Conservation (phyloP, 92 coral and sea anemone genomes). For the Epizoanthus scotinus region DNA sequence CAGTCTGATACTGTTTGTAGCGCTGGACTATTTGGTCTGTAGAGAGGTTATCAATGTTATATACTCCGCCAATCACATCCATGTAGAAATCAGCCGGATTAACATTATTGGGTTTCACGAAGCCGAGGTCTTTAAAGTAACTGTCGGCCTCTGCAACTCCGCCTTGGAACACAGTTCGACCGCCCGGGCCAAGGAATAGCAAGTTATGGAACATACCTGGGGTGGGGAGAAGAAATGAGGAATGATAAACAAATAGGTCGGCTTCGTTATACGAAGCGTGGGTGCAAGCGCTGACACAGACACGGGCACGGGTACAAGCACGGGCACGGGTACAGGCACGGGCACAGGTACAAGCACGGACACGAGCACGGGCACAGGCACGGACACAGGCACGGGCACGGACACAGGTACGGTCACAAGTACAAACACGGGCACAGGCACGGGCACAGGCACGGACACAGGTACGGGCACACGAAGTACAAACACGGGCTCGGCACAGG, state of each 20-base stretch:
- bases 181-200: conserved; percentile 68
- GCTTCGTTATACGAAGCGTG: background rate
- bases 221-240: background rate
- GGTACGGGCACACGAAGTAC: no score
- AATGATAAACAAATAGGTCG: background rate
- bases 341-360: no score
- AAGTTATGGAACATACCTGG: conserved; percentile 67
- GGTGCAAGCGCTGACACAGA: background rate
- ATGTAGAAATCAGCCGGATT: conserved; percentile 74
- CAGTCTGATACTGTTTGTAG: conserved; percentile 28
- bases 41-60: conserved; percentile 36
- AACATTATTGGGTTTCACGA: conserved; percentile 50
- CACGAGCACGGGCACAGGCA: no score
- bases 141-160: conserved; percentile 54
- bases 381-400: no score
- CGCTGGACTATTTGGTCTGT: conserved; percentile 15
- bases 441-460: no score
- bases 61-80: conserved; percentile 64
- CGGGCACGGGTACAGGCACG: no score
- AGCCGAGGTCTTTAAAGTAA: conserved; percentile 54
- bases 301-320: background rate
- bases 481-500: no score
- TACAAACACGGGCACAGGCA: no score
- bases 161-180: conserved; percentile 68
- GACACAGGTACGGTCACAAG: no score